phyloP scores from a whole-genome alignment of 2,113 vertebrate species.

The Sciurus niger region DNA sequence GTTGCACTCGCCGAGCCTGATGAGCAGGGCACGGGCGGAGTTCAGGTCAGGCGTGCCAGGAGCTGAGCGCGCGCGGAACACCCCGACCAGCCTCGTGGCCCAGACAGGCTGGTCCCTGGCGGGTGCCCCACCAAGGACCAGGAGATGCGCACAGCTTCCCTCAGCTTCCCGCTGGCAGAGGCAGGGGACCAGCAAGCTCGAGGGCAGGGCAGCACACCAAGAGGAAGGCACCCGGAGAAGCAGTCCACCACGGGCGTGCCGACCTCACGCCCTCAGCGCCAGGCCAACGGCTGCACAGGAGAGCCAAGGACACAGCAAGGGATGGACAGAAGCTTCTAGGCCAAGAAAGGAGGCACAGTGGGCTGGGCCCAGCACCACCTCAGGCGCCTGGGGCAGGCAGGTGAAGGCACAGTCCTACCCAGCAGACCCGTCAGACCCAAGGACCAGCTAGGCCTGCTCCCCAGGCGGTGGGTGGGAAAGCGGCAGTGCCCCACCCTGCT shows the following conservation, averaged over 20 bases:
- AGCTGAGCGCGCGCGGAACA: accelerated
- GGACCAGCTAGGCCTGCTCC: not conserved
- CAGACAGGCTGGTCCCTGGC: too few relatives aligned
- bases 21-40: constrained; percentile 7
- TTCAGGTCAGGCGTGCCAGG: not conserved
- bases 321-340: not conserved
- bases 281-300: not conserved
- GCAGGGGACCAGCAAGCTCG: not conserved
- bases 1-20: constrained; percentile 87
- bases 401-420: not conserved
- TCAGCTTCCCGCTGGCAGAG: not conserved
- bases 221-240: not conserved
- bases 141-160: too few relatives aligned
- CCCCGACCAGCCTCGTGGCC: too few relatives aligned
- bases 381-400: too few relatives aligned
- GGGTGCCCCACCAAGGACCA: too few relatives aligned
- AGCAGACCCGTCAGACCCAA: not conserved
- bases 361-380: not conserved
- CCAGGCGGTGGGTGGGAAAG: not conserved
- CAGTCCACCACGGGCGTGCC: not conserved
- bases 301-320: not conserved
- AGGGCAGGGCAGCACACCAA: not conserved
- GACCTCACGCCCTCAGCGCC: too few relatives aligned
- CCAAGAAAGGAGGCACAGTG: not conserved
- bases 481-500: not conserved